Evolutionary conservation across 1,140 invertebrate genomes (phyloP), one percentile per base, ranked within the genome.

Genomic region (Bradynema listronoti): DNA sequence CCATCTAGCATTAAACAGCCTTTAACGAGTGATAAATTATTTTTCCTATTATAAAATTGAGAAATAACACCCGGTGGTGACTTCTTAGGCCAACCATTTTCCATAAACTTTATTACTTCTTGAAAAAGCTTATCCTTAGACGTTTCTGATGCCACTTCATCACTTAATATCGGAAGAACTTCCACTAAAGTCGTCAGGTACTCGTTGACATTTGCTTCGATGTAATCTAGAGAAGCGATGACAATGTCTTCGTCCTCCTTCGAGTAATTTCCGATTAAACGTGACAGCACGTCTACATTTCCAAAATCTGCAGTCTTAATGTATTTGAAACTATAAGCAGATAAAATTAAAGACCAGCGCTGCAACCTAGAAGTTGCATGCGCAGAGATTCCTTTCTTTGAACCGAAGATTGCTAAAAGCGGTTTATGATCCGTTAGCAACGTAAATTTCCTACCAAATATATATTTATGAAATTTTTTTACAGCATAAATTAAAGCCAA

Each of bases 1-100:
- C 73, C 69, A 39, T 72, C 73, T 61, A 69, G 78, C 24, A 73
- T 27, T 11, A 70, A 5, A 32, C n/a, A 27, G 5, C 27, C 29
- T 2, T 54, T 54, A 42, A 54, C n/a, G n/a, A n/a, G n/a, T n/a
- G n/a, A n/a, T n/a, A n/a, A n/a, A n/a, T n/a, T n/a, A n/a, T n/a
- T n/a, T n/a, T n/a, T n/a, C n/a, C n/a, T n/a, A n/a, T n/a, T n/a
- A n/a, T n/a, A n/a, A n/a, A n/a, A n/a, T n/a, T n/a, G n/a, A n/a
- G n/a, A n/a, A n/a, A n/a, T n/a, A n/a, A n/a, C n/a, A n/a, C 52
- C n/a, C n/a, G n/a, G 29, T 19, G 27, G 29, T 45, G 29, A 19
- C 34, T n/a, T 32, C 14, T 16, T 34, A 3, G 16, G 52, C 14
- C 52, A 51, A 27, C 19, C 19, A 3, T 32, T n/a, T n/a, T 22